These are phyloP conservation scores for Vulpes lagopus DNA, from an alignment of 2,113 vertebrate genomes.

Conservation along the genomic window DNA sequence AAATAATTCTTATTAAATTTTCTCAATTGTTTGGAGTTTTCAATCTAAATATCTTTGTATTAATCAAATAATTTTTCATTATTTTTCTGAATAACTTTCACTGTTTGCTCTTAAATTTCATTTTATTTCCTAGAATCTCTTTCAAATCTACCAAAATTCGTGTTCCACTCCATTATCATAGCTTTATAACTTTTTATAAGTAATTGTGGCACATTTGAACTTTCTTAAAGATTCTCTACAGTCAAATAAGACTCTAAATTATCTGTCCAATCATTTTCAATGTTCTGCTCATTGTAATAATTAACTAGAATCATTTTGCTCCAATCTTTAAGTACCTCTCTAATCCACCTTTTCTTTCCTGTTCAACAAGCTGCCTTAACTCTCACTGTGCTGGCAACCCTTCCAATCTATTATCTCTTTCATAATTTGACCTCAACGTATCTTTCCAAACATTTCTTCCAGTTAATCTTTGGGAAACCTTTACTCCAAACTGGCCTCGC, in stretches of 20 bases:
- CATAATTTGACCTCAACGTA: not conserved
- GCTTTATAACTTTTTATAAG: constrained; percentile 48
- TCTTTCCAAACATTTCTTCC: not conserved
- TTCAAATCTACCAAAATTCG: constrained; percentile 63
- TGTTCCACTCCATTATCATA: constrained; percentile 43
- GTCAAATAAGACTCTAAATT: constrained; percentile 50
- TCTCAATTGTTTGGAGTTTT: constrained; percentile 46
- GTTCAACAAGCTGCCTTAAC: not conserved
- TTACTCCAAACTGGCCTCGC: not conserved
- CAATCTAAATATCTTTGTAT: constrained; percentile 53
- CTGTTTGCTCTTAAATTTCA: constrained; percentile 55
- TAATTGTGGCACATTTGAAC: not conserved
- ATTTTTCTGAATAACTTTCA: constrained; percentile 63
- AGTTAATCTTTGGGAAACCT: not conserved
- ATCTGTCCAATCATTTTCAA: constrained; percentile 43
- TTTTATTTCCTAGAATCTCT: constrained; percentile 43
- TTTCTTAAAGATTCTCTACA: constrained; percentile 54
- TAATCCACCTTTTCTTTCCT: not conserved
- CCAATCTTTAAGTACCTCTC: not conserved
- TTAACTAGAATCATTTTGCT: constrained; percentile 9
- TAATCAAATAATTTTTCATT: constrained; percentile 59
- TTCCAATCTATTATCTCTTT: not conserved
- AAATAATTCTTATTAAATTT: constrained; percentile 56
- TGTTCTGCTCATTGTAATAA: constrained; percentile 30
- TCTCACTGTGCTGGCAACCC: not conserved